A percentile compares a stretch with the other conserved stretches of the same genome.
These are phyloP conservation scores for Monochamus saltuarius DNA, from an alignment of 1,140 invertebrate species.

Conservation along the genomic window DNA sequence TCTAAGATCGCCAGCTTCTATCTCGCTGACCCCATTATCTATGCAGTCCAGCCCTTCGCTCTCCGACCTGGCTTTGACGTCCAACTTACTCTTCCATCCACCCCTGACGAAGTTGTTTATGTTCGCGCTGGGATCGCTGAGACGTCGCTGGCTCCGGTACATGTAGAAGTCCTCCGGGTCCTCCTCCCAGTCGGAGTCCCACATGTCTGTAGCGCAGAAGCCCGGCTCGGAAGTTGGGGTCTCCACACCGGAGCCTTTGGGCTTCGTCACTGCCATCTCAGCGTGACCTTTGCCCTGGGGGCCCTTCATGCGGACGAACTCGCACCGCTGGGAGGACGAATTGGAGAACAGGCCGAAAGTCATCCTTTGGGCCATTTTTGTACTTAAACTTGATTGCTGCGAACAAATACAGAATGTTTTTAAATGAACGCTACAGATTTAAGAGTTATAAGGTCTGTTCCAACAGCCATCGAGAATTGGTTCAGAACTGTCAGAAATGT, in stretches of 20 bases:
- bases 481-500: no score
- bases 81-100: conserved; percentile 69
- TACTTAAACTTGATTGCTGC: conserved; percentile 87
- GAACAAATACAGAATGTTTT: conserved; percentile 21
- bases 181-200: conserved; percentile 84
- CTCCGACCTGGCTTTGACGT: conserved; percentile 82
- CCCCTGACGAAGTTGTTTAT: conserved; percentile 86
- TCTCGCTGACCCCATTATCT: conserved; percentile 81
- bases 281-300: conserved; percentile 95
- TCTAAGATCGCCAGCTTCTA: conserved; percentile 89
- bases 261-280: conserved; percentile 95
- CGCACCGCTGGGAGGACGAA: conserved; percentile 79
- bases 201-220: conserved; percentile 78
- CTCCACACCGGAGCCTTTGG: conserved; percentile 87
- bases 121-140: conserved; percentile 93
- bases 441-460: no score
- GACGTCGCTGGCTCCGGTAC: conserved; percentile 75
- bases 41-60: conserved; percentile 85
- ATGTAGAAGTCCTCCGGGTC: conserved; percentile 83
- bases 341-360: conserved; percentile 88
- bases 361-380: conserved; percentile 94
- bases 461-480: no score
- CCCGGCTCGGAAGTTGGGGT: conserved; percentile 94
- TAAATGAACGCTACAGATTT: no score
- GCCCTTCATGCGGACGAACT: conserved; percentile 98